These are phyloP conservation scores for Sebastes diploproa DNA, from an alignment of 2,797 vertebrate species.

Conservation along the genomic window DNA sequence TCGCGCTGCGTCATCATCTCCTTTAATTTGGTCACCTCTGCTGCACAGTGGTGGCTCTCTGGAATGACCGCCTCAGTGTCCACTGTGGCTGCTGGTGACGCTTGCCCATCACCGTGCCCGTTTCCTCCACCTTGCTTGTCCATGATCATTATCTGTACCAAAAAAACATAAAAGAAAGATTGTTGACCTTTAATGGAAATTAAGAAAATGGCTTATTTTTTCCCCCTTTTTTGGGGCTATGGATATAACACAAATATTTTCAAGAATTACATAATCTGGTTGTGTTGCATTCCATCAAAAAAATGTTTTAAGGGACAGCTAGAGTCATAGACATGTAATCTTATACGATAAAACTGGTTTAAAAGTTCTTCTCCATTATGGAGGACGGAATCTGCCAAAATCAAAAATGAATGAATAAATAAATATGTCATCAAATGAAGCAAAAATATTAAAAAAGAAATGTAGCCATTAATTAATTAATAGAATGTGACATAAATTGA, in stretches of 20 bases:
- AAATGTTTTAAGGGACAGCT: background rate
- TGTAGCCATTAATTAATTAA: no score
- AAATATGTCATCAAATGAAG: no score
- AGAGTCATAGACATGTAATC: background rate
- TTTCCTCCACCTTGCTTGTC: conserved; percentile 23
- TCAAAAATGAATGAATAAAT: no score
- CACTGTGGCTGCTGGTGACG: conserved; percentile 3
- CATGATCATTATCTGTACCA: conserved; percentile 60
- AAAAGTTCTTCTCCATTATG: background rate
- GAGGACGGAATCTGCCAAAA: no score
- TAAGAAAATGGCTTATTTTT: background rate
- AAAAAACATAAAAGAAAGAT: background rate
- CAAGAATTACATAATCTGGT: background rate
- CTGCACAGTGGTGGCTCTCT: conserved; percentile 10
- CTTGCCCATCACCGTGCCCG: background rate
- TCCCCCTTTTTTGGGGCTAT: no score
- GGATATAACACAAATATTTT: background rate
- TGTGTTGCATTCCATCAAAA: background rate
- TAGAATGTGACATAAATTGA: no score
- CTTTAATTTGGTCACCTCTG: conserved; percentile 78
- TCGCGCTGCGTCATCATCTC: conserved; percentile 88
- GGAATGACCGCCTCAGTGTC: background rate
- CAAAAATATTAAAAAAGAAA: no score
- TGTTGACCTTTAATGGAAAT: background rate
- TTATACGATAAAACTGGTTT: background rate